phyloP scores from a whole-genome alignment of 2,113 vertebrate species.

The rat (Rattus norvegicus) region DNA sequence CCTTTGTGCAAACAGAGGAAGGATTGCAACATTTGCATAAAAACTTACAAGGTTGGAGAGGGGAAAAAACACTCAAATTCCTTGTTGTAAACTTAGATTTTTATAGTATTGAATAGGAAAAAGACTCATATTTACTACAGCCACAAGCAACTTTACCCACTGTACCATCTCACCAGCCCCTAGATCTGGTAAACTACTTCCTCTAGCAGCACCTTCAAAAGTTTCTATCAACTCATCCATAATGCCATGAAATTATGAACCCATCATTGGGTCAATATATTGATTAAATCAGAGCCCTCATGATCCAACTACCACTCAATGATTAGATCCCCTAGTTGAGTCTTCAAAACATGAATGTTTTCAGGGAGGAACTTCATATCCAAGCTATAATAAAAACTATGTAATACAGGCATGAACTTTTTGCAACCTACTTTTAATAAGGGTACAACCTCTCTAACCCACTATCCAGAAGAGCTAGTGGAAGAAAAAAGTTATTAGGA shows the following conservation, averaged over 20 bases:
- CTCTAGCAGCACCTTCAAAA: background rate
- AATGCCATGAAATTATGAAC: background rate
- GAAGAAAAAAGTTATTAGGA: no score
- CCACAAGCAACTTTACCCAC: background rate
- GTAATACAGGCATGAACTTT: no score
- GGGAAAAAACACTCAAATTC: background rate
- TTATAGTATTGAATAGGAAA: background rate
- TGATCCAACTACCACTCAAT: background rate
- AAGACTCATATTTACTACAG: background rate
- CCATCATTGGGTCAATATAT: background rate
- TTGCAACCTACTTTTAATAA: no score
- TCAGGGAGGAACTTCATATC: background rate
- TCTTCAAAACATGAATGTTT: background rate
- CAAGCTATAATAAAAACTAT: background rate
- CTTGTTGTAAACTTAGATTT: background rate
- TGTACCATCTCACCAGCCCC: background rate
- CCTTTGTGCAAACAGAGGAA: background rate
- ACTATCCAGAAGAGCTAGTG: no score
- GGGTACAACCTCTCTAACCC: no score
- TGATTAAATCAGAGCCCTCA: background rate
- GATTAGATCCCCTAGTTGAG: background rate
- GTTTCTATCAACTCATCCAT: background rate
- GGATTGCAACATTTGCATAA: background rate
- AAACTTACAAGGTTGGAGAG: background rate
- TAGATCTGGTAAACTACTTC: background rate